phyloP scores from a whole-genome alignment of 2,888 invertebrate species.

The Rapana venosa region DNA sequence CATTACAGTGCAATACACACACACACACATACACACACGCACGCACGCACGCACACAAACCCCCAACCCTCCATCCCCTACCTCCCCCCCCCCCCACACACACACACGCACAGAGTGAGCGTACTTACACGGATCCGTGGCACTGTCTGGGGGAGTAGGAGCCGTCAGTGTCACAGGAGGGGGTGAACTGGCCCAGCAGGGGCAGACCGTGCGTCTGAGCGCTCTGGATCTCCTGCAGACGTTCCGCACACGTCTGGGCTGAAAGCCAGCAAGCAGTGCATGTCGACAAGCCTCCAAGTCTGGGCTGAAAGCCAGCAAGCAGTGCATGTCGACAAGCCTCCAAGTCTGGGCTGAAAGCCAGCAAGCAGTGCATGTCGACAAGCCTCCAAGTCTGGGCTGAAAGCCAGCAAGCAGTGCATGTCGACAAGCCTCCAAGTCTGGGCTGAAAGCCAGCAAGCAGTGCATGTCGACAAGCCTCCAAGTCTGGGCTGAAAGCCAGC shows the following conservation, averaged over 20 bases:
- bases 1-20: too few relatives aligned
- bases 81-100: not conserved
- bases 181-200: constrained; percentile 41
- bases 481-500: too few relatives aligned
- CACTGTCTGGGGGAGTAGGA: constrained; percentile 44
- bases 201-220: constrained; percentile 19
- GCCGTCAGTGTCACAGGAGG: constrained; percentile 45
- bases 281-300: too few relatives aligned
- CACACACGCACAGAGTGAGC: not conserved
- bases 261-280: not conserved
- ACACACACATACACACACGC: not conserved
- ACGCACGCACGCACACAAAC: not conserved
- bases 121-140: constrained; percentile 41
- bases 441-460: not conserved
- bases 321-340: too few relatives aligned
- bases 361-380: too few relatives aligned
- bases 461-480: too few relatives aligned
- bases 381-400: too few relatives aligned
- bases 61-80: not conserved
- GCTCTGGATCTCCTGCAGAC: constrained; percentile 20
- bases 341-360: too few relatives aligned
- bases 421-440: too few relatives aligned
- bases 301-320: too few relatives aligned
- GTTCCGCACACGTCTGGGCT: constrained; percentile 26
- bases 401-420: too few relatives aligned